Conservation (phyloP, 2,113 vertebrate genomes). For the Acinonyx jubatus region DNA sequence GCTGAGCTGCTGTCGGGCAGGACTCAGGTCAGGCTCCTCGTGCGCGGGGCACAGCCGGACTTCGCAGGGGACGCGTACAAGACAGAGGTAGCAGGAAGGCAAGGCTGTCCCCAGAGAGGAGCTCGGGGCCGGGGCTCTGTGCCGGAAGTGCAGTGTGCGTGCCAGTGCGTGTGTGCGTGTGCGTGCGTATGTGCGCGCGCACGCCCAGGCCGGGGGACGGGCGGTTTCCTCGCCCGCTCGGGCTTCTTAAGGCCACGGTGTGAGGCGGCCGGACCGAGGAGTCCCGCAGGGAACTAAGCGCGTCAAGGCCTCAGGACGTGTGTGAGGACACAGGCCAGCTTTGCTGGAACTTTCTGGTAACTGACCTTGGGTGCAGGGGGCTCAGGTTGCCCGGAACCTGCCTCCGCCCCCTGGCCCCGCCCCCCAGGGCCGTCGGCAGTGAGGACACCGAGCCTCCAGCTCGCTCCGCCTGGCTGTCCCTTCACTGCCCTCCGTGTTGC, state of each 20-base stretch:
- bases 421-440: fast-evolving
- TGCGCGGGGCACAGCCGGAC: fast-evolving
- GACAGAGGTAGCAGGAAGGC: not conserved
- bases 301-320: too few species aligned
- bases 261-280: not conserved
- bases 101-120: not conserved
- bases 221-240: too few species aligned
- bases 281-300: not conserved
- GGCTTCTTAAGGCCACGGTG: fast-evolving
- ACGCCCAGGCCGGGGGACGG: not conserved
- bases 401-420: fast-evolving
- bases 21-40: not conserved
- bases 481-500: too few species aligned
- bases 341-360: not conserved
- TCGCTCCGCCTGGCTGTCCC: fast-evolving
- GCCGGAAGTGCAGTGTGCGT: too few species aligned
- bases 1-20: fast-evolving
- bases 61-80: fast-evolving
- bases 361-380: not conserved
- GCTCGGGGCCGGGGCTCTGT: not conserved
- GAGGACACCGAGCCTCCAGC: not conserved
- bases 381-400: too few species aligned
- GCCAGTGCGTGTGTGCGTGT: not conserved
- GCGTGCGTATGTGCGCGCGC: not conserved
- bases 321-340: fast-evolving